These are phyloP conservation scores for Sarcophaga rosellei DNA, from an alignment of 2,888 invertebrate species.

Conservation along the genomic window DNA sequence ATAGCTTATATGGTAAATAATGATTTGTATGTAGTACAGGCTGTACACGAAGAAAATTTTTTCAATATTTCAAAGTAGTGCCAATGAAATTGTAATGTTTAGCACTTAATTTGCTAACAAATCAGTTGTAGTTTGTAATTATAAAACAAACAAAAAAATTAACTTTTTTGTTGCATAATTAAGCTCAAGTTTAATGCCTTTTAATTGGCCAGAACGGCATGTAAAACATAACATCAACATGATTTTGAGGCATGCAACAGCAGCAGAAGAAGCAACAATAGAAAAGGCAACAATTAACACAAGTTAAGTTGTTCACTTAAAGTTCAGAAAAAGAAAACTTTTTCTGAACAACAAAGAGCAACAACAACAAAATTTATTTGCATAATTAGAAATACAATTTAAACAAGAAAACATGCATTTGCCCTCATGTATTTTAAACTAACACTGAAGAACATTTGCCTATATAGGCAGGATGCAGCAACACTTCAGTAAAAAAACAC, in stretches of 20 bases:
- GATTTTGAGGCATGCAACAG: conserved; percentile 10
- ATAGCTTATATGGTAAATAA: not conserved
- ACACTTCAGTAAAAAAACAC: not conserved
- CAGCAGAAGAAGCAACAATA: not conserved
- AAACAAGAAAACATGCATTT: no score
- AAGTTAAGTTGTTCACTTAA: conserved; percentile 55
- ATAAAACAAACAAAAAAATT: not conserved
- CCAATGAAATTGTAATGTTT: no score
- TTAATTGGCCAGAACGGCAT: conserved; percentile 19
- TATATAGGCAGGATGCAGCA: no score
- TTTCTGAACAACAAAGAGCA: conserved; percentile 14
- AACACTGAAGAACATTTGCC: no score
- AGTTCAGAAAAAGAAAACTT: conserved; percentile 47
- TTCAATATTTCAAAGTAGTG: no score
- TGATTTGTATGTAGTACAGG: no score
- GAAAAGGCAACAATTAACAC: conserved; percentile 6
- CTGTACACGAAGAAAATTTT: no score
- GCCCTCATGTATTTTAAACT: no score
- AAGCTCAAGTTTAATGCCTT: conserved; percentile 55
- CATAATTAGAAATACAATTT: conserved; percentile 66
- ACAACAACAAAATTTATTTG: conserved; percentile 51
- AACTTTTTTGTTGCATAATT: conserved; percentile 6
- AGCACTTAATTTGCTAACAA: no score
- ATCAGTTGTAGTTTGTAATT: no score
- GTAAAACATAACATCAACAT: not conserved